Conservation (phyloP, 2,888 invertebrate genomes). For the Eupsilia transversa region DNA sequence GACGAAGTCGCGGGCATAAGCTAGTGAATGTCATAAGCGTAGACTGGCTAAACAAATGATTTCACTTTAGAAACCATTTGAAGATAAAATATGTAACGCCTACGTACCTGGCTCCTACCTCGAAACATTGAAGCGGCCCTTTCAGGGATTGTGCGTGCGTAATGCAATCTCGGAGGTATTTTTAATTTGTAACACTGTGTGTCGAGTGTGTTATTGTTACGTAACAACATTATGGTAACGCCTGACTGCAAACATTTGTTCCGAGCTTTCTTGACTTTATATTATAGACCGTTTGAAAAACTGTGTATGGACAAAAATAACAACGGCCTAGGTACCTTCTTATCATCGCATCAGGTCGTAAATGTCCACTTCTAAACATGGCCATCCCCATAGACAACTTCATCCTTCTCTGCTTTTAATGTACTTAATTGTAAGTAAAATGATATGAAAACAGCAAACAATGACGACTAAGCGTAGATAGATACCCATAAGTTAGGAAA, state of each 20-base stretch:
- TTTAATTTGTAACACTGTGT: constrained; percentile 75
- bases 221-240: constrained; percentile 43
- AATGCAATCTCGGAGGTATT: constrained; percentile 76
- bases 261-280: constrained; percentile 41
- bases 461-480: neutral
- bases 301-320: constrained; percentile 46
- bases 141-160: constrained; percentile 71
- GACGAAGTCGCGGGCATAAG: too few species aligned
- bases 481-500: neutral
- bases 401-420: constrained; percentile 23
- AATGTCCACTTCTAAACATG: constrained; percentile 44
- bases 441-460: constrained; percentile 5
- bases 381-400: constrained; percentile 16
- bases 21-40: constrained; percentile 18
- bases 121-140: constrained; percentile 65
- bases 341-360: constrained; percentile 55
- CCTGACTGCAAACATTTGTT: constrained; percentile 41
- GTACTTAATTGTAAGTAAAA: constrained; percentile 13
- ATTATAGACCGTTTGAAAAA: constrained; percentile 31
- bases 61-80: constrained; percentile 62
- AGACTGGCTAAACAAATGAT: constrained; percentile 50
- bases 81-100: constrained; percentile 63
- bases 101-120: constrained; percentile 51
- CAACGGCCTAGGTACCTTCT: constrained; percentile 45
- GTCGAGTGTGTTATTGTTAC: constrained; percentile 59